A percentile compares a stretch with the other conserved stretches of the same genome.
Conservation (phyloP, 2,113 vertebrate species). For the Pavo muticus region DNA sequence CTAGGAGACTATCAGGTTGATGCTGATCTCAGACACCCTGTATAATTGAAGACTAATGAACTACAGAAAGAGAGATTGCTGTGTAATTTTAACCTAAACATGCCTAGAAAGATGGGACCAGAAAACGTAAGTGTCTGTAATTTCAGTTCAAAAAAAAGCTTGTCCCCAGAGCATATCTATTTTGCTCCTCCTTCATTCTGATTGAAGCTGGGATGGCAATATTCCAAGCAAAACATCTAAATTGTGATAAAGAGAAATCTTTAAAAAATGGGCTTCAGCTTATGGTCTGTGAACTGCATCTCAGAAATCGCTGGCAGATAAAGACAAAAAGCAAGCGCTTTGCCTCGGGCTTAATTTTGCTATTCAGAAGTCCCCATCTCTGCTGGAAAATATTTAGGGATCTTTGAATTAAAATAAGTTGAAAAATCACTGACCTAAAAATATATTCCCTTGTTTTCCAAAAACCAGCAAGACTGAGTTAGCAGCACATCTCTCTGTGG, state of each 20-base stretch:
- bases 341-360: slow-evolving; percentile 30
- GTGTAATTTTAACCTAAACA: not conserved
- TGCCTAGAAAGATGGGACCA: not conserved
- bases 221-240: not conserved
- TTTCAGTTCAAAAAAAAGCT: not conserved
- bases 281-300: fast-evolving
- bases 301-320: not conserved
- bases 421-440: slow-evolving; percentile 56
- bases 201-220: not conserved
- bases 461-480: not conserved
- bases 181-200: not conserved
- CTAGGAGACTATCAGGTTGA: not conserved
- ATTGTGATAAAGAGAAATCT: not conserved
- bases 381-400: not conserved
- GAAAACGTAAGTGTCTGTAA: not conserved
- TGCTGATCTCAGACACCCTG: not conserved
- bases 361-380: not conserved
- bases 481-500: not conserved
- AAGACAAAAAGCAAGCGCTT: slow-evolving; percentile 26
- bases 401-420: slow-evolving; percentile 34
- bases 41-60: not conserved
- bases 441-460: slow-evolving; percentile 26
- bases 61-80: not conserved
- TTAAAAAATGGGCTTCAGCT: not conserved
- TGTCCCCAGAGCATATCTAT: not conserved